A percentile compares a stretch with the other conserved stretches of the same genome.
phyloP scores from a whole-genome alignment of 2,888 invertebrate genomes.

The Argyra leucocephala region DNA sequence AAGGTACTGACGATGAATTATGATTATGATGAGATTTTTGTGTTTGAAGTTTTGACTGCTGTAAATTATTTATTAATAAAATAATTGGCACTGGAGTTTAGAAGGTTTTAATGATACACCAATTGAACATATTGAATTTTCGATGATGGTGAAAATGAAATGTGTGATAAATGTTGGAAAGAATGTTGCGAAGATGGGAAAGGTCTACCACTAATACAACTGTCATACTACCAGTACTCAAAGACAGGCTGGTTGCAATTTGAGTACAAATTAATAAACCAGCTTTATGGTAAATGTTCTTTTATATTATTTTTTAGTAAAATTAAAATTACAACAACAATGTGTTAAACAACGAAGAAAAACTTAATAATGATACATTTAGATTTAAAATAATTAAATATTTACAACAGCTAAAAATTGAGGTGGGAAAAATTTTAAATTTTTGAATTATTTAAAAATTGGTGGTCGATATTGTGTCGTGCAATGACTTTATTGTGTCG shows the following conservation, averaged over 20 bases:
- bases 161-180: conserved; percentile 18
- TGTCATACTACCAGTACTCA: conserved; percentile 15
- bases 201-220: conserved; percentile 22
- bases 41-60: not conserved
- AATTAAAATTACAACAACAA: too few relatives aligned
- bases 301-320: too few relatives aligned
- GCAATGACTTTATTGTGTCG: too few relatives aligned
- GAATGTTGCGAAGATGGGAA: conserved; percentile 24
- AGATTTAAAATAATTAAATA: too few relatives aligned
- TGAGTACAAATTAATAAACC: not conserved
- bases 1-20: conserved; percentile 52
- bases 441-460: too few relatives aligned
- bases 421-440: too few relatives aligned
- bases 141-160: conserved; percentile 26
- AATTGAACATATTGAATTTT: conserved; percentile 16
- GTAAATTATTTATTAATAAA: not conserved
- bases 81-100: conserved; percentile 20
- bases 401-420: too few relatives aligned
- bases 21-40: conserved; percentile 19
- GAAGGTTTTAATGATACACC: conserved; percentile 16
- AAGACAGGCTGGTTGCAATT: conserved; percentile 27
- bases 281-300: not conserved
- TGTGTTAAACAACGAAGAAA: too few relatives aligned
- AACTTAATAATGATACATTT: too few relatives aligned
- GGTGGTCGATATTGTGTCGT: too few relatives aligned